phyloP scores from a whole-genome alignment of 2,797 vertebrate species.

The Lutjanus argentimaculatus region DNA sequence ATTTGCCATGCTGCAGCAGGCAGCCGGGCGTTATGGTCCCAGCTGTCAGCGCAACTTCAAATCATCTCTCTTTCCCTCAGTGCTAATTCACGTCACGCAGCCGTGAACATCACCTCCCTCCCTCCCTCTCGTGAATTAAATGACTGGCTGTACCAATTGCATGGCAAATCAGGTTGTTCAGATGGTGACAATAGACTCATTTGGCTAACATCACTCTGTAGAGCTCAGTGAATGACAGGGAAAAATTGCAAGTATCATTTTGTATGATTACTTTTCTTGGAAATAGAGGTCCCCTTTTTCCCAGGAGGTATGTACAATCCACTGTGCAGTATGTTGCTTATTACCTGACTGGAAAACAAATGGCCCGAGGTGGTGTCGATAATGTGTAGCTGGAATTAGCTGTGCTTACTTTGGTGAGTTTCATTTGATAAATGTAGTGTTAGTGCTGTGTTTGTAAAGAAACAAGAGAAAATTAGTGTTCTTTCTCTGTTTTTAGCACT shows the following conservation, averaged over 20 bases:
- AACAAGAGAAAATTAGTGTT: neutral
- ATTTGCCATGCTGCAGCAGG: slow-evolving; percentile 60
- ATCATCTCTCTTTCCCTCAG: slow-evolving; percentile 66
- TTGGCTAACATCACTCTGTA: slow-evolving; percentile 41
- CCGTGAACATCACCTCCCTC: slow-evolving; percentile 44
- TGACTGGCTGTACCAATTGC: slow-evolving; percentile 43
- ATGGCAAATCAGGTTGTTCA: slow-evolving; percentile 46
- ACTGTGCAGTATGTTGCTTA: slow-evolving; percentile 28
- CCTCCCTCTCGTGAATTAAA: slow-evolving; percentile 51
- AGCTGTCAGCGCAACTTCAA: slow-evolving; percentile 67
- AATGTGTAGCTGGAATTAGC: slow-evolving; percentile 39
- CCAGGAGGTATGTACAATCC: slow-evolving; percentile 28
- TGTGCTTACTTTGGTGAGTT: slow-evolving; percentile 37
- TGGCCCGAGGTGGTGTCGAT: slow-evolving; percentile 35
- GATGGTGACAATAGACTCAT: slow-evolving; percentile 50
- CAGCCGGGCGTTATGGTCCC: slow-evolving; percentile 62
- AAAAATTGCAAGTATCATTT: slow-evolving; percentile 41
- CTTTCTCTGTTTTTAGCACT: slow-evolving; percentile 5
- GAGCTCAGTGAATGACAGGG: slow-evolving; percentile 31
- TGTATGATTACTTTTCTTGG: slow-evolving; percentile 47
- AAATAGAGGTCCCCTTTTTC: slow-evolving; percentile 35
- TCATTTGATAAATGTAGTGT: slow-evolving; percentile 8
- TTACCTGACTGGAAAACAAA: slow-evolving; percentile 66
- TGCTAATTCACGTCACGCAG: slow-evolving; percentile 68
- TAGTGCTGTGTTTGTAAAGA: slow-evolving; percentile 7